Percentiles rank a stretch among this genome's conserved stretches.
phyloP scores from a whole-genome alignment of 2,797 vertebrate species.

The Antennarius maculatus region DNA sequence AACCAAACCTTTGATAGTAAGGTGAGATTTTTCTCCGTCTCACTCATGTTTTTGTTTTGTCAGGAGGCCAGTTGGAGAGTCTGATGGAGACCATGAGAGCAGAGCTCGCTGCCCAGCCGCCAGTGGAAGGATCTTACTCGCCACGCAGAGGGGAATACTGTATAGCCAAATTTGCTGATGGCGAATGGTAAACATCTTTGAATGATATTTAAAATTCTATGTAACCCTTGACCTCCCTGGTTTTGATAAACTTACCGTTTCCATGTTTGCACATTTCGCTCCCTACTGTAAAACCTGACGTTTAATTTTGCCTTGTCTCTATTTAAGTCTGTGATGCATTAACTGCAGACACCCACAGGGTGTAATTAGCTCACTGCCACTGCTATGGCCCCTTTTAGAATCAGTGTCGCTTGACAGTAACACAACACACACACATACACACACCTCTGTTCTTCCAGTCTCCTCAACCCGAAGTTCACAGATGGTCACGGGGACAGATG shows the following conservation, averaged over 20 bases:
- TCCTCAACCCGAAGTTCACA: constrained; percentile 59
- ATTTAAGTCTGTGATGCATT: constrained; percentile 55
- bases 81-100: constrained; percentile 97
- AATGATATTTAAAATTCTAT: neutral
- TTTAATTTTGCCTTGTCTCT: constrained; percentile 52
- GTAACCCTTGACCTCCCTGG: neutral
- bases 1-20: neutral
- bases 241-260: neutral
- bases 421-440: constrained; percentile 22
- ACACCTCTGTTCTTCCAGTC: constrained; percentile 35
- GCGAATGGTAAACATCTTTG: constrained; percentile 88
- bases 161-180: constrained; percentile 94
- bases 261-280: neutral
- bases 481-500: constrained; percentile 72
- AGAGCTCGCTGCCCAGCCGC: constrained; percentile 90
- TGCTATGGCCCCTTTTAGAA: constrained; percentile 53
- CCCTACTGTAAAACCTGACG: constrained; percentile 20
- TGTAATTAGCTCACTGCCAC: constrained; percentile 66
- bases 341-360: constrained; percentile 58
- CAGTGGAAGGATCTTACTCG: constrained; percentile 89
- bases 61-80: constrained; percentile 93
- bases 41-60: constrained; percentile 9
- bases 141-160: constrained; percentile 92
- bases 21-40: neutral
- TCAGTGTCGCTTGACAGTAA: constrained; percentile 53